phyloP scores from a whole-genome alignment of 1,140 invertebrate genomes.

The Brachionus rubens region DNA sequence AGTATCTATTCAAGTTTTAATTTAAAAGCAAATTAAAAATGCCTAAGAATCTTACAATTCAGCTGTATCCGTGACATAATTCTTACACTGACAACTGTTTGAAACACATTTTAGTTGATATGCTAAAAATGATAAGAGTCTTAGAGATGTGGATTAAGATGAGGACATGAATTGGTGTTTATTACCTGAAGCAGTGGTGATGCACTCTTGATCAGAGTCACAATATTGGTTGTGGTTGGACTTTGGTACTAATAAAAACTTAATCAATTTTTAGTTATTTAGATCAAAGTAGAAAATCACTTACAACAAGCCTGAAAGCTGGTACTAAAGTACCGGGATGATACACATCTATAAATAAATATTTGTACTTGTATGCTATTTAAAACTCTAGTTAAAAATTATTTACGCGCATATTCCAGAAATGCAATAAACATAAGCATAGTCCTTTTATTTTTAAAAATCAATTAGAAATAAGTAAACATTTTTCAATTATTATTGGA shows the following conservation, averaged over 20 bases:
- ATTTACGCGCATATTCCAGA: slow-evolving; percentile 11
- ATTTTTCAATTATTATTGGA: not conserved
- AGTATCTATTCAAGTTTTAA: not conserved
- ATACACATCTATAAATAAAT: not conserved
- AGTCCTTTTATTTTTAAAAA: not conserved
- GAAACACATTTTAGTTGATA: not conserved
- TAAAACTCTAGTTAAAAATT: not conserved
- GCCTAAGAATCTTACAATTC: not conserved
- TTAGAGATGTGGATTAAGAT: not conserved
- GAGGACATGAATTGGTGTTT: not conserved
- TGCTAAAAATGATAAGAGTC: not conserved
- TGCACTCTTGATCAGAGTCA: not conserved
- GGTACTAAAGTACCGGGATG: not conserved
- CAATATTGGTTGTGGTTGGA: not conserved
- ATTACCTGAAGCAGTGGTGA: not conserved
- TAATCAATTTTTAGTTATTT: not conserved
- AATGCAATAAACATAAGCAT: not conserved
- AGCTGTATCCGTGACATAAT: not conserved
- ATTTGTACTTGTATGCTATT: not conserved
- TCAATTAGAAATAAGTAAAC: too few relatives aligned
- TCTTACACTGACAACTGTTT: not conserved
- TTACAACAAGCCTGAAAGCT: not conserved
- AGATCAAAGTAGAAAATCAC: not conserved
- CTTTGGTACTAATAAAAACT: not conserved
- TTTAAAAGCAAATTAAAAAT: not conserved